Evolutionary conservation across 1,140 invertebrate genomes (phyloP).

Genomic region (Neodiprion fabricii): DNA sequence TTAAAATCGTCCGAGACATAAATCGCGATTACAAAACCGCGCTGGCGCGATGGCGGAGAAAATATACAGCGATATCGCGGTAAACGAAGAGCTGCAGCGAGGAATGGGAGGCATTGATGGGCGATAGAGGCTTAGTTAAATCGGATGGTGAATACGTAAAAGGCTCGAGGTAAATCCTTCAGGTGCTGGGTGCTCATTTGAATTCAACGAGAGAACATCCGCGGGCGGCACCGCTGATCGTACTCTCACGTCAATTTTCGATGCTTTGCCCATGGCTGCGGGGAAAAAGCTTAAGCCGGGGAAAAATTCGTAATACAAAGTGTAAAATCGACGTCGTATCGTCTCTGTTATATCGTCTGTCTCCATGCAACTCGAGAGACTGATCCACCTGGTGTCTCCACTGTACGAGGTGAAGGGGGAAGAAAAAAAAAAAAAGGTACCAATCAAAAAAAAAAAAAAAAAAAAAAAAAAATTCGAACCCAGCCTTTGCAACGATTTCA

Average conservation of each 20-base stretch:
- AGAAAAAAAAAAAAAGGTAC: too few relatives aligned
- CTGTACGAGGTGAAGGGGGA: neutral
- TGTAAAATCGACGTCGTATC: too few relatives aligned
- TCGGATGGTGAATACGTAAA: conserved; percentile 7
- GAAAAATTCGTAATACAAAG: too few relatives aligned
- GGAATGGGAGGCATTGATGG: too few relatives aligned
- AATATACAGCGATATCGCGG: neutral
- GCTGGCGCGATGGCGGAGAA: neutral
- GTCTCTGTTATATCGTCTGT: neutral
- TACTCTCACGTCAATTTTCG: neutral
- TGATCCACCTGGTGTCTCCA: neutral
- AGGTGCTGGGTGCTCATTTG: neutral
- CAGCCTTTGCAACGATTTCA: too few relatives aligned
- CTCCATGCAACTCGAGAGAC: neutral
- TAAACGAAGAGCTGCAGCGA: neutral
- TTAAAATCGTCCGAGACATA: neutral
- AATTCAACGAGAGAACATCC: neutral
- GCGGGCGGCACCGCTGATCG: neutral
- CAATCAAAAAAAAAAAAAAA: too few relatives aligned
- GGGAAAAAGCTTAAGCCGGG: too few relatives aligned
- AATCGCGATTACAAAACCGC: neutral
- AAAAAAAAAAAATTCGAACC: too few relatives aligned
- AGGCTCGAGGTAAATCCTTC: neutral
- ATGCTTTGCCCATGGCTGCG: neutral
- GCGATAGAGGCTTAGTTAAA: neutral